phyloP scores from a whole-genome alignment of 2,113 vertebrate genomes.

The Montifringilla adamsi region DNA sequence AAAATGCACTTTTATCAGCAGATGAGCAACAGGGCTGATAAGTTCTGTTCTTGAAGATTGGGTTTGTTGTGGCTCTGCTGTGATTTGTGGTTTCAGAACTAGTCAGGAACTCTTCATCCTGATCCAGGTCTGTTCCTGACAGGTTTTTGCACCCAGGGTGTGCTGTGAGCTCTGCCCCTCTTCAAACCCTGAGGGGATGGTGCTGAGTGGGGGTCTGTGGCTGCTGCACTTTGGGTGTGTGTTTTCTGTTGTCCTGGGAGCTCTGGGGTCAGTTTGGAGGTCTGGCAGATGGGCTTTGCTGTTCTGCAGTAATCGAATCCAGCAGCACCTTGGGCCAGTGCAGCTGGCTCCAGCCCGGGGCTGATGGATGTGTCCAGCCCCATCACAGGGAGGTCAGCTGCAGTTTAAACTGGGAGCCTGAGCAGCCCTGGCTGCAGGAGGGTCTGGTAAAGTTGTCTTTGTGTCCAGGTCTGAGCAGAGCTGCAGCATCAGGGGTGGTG shows the following conservation, averaged over 20 bases:
- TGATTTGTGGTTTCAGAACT: neutral
- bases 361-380: slow-evolving; percentile 8
- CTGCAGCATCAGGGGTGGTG: neutral
- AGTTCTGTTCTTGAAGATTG: neutral
- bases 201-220: neutral
- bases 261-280: neutral
- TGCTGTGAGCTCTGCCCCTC: neutral
- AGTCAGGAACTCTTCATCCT: neutral
- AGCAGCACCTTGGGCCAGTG: neutral
- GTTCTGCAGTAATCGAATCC: neutral
- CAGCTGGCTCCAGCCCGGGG: neutral
- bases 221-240: neutral
- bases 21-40: neutral
- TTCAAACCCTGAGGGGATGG: neutral
- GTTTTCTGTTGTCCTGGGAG: neutral
- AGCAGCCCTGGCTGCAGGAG: neutral
- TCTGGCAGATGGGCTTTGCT: slow-evolving; percentile 37
- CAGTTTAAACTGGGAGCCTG: neutral
- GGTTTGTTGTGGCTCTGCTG: neutral
- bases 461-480: neutral
- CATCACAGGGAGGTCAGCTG: neutral
- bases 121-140: neutral
- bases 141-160: neutral
- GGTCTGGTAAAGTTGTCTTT: neutral
- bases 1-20: neutral